Evolutionary conservation across 2,797 vertebrate species (phyloP).

Genomic region (Emydoidea blandingii): DNA sequence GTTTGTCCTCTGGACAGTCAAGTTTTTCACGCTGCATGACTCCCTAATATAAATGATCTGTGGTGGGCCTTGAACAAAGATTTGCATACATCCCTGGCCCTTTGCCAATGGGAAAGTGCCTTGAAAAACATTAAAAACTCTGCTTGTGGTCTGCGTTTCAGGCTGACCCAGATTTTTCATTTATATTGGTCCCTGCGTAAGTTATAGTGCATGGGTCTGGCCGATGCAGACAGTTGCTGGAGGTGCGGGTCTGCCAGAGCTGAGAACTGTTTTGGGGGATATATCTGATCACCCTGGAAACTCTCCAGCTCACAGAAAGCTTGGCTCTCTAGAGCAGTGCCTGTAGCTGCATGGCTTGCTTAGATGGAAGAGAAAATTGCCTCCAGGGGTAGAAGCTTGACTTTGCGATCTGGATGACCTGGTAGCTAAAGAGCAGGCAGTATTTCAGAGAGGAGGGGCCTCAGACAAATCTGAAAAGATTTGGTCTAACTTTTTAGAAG

Average conservation of each 20-base stretch:
- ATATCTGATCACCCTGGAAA: not conserved
- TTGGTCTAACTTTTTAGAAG: not conserved
- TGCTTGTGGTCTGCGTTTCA: no score
- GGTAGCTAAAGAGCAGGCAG: not conserved
- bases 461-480: not conserved
- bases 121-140: no score
- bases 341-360: not conserved
- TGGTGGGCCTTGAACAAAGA: no score
- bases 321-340: not conserved
- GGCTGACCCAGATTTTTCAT: no score
- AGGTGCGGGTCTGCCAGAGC: no score
- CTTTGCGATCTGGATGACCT: not conserved
- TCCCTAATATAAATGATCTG: no score
- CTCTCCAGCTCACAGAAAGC: not conserved
- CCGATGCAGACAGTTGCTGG: no score
- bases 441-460: not conserved
- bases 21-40: not conserved
- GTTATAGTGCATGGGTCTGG: no score
- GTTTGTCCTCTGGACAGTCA: no score
- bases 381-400: not conserved
- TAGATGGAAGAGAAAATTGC: not conserved
- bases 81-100: no score
- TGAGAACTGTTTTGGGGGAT: not conserved
- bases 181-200: no score
- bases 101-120: no score